These are phyloP conservation scores for Dicaeum eximium DNA, from an alignment of 2,113 vertebrate genomes.

Conservation along the genomic window DNA sequence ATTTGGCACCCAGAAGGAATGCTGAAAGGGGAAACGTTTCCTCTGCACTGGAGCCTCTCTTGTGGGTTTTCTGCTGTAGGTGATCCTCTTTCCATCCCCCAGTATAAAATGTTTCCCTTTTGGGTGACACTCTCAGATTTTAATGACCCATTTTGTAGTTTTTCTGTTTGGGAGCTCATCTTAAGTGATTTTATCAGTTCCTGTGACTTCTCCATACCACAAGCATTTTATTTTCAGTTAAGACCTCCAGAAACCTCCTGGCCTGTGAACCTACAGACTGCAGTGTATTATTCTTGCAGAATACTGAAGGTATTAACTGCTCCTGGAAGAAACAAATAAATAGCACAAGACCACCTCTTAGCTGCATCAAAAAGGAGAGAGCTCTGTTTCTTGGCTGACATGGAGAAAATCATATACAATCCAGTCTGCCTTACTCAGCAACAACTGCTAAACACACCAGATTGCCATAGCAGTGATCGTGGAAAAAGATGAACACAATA, in stretches of 20 bases:
- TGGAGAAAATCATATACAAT: conserved; percentile 67
- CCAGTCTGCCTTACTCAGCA: conserved; percentile 70
- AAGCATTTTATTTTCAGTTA: background rate
- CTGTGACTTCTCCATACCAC: background rate
- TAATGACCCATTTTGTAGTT: background rate
- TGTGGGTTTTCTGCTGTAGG: background rate
- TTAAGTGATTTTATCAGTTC: background rate
- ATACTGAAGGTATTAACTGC: background rate
- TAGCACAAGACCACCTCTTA: background rate
- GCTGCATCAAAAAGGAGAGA: conserved; percentile 21
- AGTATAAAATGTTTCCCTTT: background rate
- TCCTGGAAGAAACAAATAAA: background rate
- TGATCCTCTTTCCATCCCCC: background rate
- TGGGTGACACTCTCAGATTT: background rate
- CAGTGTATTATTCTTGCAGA: background rate
- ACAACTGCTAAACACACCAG: conserved; percentile 67
- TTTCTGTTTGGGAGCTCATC: background rate
- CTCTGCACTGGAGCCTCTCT: conserved; percentile 27
- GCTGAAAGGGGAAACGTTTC: conserved; percentile 56
- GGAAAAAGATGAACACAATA: conserved; percentile 71
- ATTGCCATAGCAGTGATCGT: conserved; percentile 65
- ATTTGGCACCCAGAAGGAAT: conserved; percentile 66
- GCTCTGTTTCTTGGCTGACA: conserved; percentile 57
- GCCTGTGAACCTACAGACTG: background rate
- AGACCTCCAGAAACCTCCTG: background rate